Base-by-base conservation (phyloP, 2,113 vertebrate species). In the Zosterops hypoxanthus region DNA sequence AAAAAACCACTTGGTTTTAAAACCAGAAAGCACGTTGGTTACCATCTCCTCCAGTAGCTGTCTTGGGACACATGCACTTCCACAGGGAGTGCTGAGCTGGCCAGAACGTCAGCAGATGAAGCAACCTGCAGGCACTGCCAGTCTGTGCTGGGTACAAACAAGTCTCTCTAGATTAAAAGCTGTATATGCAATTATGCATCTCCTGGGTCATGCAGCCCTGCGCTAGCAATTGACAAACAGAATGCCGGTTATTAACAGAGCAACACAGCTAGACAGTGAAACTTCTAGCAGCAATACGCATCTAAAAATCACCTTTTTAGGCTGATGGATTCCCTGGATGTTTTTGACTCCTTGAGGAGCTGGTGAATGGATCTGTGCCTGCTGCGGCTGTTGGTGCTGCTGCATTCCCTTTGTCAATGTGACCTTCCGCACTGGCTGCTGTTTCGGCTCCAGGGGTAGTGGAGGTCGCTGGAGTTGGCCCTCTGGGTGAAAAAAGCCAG, bases 341-440 rank as follows among this genome's bases (percentile, higher is more conserved):
- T 98, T 99, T 96, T 97, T 98, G 95, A 98, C 97, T 84, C 98
- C 98, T 86, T 98, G 98, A 50, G 98, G 98, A 90, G 97, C 80
- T 44, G 97, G 44, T 25, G 97, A 81, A 88, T 97, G 97, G 82
- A 96, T 61, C 85, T 97, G 97, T 66, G 97, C 96, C 57, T 97
- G 98, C 73, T 97, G 98, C 88, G 93, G 97, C 77, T 94, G 95
- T 78, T 97, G 97, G 76, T 95, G 96, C 82, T 94, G 98, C 97
- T 96, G 95, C 68, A 96, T 91, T 82, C 97, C 97, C 84, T 97
- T 98, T 93, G 98, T 98, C 98, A 99, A 96, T 29, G 99, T 99
- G 93, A 99, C 98, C 98, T 99, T 99, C 97, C 99, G 98, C 69
- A 98, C 96, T 79, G 98, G 96, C 77, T 97, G 98, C 92, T 97